A percentile compares a stretch with the other conserved stretches of the same genome.
Evolutionary conservation across 2,888 invertebrate genomes (phyloP).

Genomic region (Acleris holmiana): DNA sequence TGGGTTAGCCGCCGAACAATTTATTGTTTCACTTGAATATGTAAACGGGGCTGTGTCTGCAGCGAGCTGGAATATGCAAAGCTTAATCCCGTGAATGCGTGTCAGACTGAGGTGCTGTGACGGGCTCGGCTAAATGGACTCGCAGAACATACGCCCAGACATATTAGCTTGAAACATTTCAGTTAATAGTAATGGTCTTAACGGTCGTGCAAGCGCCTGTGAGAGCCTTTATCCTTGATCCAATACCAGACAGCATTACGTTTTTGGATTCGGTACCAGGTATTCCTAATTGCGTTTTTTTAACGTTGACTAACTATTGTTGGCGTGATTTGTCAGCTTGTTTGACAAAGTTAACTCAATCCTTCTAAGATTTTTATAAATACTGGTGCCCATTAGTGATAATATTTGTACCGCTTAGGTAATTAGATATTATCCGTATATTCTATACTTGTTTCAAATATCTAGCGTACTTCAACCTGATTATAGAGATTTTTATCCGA

Average conservation of each 20-base stretch:
- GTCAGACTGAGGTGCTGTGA: constrained; percentile 50
- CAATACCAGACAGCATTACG: not conserved
- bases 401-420: too few species aligned
- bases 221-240: not conserved
- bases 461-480: too few species aligned
- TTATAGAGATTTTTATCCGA: too few species aligned
- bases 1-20: constrained; percentile 51
- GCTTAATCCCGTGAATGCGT: constrained; percentile 63
- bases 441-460: too few species aligned
- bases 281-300: too few species aligned
- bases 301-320: too few species aligned
- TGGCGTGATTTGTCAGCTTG: too few species aligned
- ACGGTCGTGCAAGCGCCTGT: not conserved
- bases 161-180: constrained; percentile 26
- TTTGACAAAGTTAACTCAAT: too few species aligned
- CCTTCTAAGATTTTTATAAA: too few species aligned
- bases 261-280: not conserved
- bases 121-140: constrained; percentile 43
- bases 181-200: constrained; percentile 19
- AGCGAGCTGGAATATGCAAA: constrained; percentile 62
- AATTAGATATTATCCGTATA: too few species aligned
- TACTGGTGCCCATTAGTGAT: too few species aligned
- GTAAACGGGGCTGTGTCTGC: constrained; percentile 53
- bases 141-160: constrained; percentile 35
- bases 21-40: constrained; percentile 62